These are phyloP conservation scores for Falco punctatus DNA, from an alignment of 2,113 vertebrate species.

Conservation along the genomic window DNA sequence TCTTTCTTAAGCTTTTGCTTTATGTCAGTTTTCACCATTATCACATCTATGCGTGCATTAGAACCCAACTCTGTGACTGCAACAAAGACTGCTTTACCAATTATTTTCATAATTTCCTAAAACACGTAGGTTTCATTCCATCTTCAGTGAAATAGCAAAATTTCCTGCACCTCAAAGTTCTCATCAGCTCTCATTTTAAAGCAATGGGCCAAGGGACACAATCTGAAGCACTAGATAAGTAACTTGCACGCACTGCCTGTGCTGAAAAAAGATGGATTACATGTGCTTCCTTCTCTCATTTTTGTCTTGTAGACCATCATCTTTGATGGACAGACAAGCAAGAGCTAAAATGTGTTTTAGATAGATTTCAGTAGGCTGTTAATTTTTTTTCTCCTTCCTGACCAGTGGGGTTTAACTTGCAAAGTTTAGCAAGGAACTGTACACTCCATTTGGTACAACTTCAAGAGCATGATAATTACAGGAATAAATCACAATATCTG, in stretches of 20 bases:
- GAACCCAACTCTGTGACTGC: neutral
- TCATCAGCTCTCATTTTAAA: neutral
- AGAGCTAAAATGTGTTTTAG: neutral
- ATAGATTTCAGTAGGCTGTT: neutral
- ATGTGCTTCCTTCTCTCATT: neutral
- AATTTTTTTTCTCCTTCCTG: neutral
- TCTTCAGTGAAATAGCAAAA: neutral
- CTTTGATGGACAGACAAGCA: constrained; percentile 13
- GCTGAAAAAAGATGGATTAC: neutral
- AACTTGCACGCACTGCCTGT: neutral
- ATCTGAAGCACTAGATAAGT: neutral
- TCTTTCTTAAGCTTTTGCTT: neutral
- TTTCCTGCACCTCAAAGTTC: neutral
- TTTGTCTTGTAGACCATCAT: neutral
- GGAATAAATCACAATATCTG: constrained; percentile 60
- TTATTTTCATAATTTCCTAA: constrained; percentile 12
- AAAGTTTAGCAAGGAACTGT: neutral
- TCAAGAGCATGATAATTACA: constrained; percentile 59
- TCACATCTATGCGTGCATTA: neutral
- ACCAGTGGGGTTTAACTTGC: constrained; percentile 13
- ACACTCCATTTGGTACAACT: neutral
- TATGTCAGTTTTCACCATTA: constrained; percentile 14
- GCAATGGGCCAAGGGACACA: neutral
- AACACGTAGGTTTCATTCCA: neutral
- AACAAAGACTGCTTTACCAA: neutral